These are phyloP conservation scores for Pachliopta kotzebuea DNA, from an alignment of 2,888 invertebrate genomes.

Conservation along the genomic window DNA sequence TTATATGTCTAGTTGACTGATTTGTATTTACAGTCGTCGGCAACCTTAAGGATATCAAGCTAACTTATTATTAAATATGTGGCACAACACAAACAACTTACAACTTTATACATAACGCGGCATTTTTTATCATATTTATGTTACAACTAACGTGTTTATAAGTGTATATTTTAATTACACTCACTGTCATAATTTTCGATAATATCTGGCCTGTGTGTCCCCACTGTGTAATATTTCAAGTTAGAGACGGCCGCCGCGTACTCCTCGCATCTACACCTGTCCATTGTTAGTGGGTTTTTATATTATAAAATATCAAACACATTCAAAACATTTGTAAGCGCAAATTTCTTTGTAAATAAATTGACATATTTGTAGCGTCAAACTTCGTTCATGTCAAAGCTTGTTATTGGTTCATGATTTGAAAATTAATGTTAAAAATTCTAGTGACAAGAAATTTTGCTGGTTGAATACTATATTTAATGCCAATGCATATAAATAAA, in stretches of 20 bases:
- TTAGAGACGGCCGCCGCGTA: slow-evolving; percentile 58
- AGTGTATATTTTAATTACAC: slow-evolving; percentile 33
- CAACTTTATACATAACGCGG: not conserved
- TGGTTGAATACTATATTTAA: too few relatives aligned
- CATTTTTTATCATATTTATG: not conserved
- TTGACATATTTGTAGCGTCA: slow-evolving; percentile 13
- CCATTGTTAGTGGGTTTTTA: slow-evolving; percentile 45
- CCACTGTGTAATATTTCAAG: slow-evolving; percentile 58
- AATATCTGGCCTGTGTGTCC: slow-evolving; percentile 55
- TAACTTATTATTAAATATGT: not conserved
- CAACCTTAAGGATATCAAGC: not conserved
- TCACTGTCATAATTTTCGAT: slow-evolving; percentile 60
- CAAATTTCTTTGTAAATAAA: slow-evolving; percentile 9
- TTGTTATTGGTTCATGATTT: not conserved
- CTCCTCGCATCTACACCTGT: slow-evolving; percentile 65
- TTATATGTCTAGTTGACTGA: too few relatives aligned
- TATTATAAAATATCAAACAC: slow-evolving; percentile 21
- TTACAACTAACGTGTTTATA: slow-evolving; percentile 5
- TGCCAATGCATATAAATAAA: too few relatives aligned
- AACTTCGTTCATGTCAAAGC: not conserved
- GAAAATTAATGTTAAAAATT: too few relatives aligned
- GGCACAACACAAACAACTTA: not conserved
- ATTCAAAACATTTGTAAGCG: slow-evolving; percentile 15
- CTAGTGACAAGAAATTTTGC: too few relatives aligned
- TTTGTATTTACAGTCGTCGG: not conserved